Percentiles rank a stretch among this genome's conserved stretches.
Evolutionary conservation across 2,888 invertebrate genomes (phyloP).

Genomic region (Ormyrus nitidulus): DNA sequence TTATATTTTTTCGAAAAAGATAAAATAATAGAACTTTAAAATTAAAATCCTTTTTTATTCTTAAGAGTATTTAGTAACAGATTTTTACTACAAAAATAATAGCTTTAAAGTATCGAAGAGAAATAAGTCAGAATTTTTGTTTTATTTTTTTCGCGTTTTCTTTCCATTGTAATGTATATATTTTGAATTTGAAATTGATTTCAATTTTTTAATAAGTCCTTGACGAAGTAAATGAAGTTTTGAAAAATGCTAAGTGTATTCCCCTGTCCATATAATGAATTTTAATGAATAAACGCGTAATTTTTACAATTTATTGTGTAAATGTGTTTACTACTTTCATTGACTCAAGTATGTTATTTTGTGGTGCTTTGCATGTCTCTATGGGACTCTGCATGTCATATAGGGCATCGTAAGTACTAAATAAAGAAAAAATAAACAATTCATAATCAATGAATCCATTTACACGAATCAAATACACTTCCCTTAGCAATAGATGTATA

Average conservation of each 20-base stretch:
- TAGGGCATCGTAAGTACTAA: constrained; percentile 75
- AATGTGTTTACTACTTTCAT: constrained; percentile 70
- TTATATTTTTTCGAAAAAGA: too few species aligned
- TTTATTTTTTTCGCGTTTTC: neutral
- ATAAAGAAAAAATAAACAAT: constrained; percentile 59
- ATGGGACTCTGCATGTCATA: constrained; percentile 75
- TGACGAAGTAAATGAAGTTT: neutral
- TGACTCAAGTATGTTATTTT: constrained; percentile 73
- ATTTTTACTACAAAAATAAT: too few species aligned
- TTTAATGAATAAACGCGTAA: neutral
- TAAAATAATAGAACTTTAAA: too few species aligned
- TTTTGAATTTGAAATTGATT: neutral
- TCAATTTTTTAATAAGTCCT: neutral
- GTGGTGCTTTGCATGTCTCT: constrained; percentile 75
- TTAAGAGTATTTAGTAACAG: too few species aligned
- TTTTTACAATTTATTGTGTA: constrained; percentile 62
- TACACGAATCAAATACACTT: constrained; percentile 43
- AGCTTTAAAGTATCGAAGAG: neutral
- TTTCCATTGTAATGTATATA: too few species aligned
- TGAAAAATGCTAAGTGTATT: constrained; percentile 16
- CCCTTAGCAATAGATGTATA: constrained; percentile 30
- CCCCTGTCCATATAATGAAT: neutral
- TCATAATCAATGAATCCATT: constrained; percentile 44
- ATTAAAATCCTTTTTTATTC: too few species aligned
- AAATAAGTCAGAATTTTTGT: neutral